These are phyloP conservation scores for Brienomyrus longianalis DNA, from an alignment of 2,113 vertebrate genomes.

Conservation along the genomic window DNA sequence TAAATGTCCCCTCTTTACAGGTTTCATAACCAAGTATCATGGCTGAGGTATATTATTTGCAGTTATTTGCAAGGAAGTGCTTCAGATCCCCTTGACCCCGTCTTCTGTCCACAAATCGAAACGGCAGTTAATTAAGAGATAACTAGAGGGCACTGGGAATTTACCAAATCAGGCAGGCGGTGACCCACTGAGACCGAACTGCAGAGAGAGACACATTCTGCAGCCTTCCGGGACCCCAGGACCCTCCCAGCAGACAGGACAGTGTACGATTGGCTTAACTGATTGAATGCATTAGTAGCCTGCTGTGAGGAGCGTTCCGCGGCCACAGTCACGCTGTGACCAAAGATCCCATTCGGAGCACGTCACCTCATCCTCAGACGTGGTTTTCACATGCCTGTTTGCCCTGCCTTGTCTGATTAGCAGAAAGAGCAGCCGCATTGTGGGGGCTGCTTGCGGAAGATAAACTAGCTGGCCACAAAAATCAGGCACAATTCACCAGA, in stretches of 20 bases:
- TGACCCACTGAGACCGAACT: neutral
- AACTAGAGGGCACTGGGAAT: slow-evolving; percentile 9
- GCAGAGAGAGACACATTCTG: neutral
- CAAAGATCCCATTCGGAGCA: neutral
- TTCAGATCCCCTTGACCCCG: no score
- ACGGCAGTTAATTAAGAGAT: slow-evolving; percentile 29
- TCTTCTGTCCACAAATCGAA: slow-evolving; percentile 13
- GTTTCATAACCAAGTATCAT: neutral
- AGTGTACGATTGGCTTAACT: neutral
- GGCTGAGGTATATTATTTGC: slow-evolving; percentile 13
- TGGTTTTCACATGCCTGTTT: neutral
- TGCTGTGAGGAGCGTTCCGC: neutral
- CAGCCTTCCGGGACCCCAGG: neutral
- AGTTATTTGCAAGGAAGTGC: neutral
- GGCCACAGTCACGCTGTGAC: neutral
- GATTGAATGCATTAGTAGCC: neutral
- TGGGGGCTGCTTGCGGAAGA: neutral
- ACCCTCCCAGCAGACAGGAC: neutral
- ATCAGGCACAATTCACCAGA: neutral
- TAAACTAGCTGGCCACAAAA: slow-evolving; percentile 1
- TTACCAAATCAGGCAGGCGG: neutral
- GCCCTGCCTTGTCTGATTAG: neutral
- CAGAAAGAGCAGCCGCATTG: neutral
- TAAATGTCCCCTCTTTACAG: slow-evolving; percentile 15
- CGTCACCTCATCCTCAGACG: neutral